Conservation (phyloP, 2,113 vertebrate genomes). For the Eidolon helvum region DNA sequence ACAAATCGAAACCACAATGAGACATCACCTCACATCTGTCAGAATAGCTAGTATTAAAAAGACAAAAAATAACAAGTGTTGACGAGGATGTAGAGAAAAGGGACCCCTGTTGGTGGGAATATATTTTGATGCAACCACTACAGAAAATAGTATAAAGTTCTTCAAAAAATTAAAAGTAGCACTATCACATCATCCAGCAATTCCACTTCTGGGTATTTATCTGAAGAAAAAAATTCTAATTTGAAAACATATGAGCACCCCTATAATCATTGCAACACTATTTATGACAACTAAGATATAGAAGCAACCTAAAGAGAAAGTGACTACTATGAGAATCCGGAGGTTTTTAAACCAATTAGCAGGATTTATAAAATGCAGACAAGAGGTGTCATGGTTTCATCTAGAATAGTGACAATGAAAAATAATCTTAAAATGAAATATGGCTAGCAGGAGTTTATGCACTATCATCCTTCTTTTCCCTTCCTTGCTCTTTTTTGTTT, state of each 20-base stretch:
- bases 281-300: not conserved
- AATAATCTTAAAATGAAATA: not conserved
- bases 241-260: not conserved
- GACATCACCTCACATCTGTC: not conserved
- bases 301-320: not conserved
- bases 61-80: not conserved
- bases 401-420: not conserved
- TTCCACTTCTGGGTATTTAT: not conserved
- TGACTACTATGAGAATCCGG: not conserved
- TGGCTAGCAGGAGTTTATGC: not conserved
- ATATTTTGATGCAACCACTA: not conserved
- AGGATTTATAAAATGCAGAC: not conserved
- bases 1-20: not conserved
- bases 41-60: not conserved
- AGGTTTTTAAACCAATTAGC: not conserved
- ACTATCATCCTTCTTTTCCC: not conserved
- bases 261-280: not conserved
- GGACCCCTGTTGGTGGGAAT: not conserved
- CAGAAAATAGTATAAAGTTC: not conserved
- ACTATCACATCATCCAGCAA: not conserved
- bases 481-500: not conserved
- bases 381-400: not conserved
- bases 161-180: not conserved
- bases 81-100: not conserved
- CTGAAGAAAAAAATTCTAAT: not conserved